phyloP scores from a whole-genome alignment of 2,113 vertebrate genomes.

The Pica pica region DNA sequence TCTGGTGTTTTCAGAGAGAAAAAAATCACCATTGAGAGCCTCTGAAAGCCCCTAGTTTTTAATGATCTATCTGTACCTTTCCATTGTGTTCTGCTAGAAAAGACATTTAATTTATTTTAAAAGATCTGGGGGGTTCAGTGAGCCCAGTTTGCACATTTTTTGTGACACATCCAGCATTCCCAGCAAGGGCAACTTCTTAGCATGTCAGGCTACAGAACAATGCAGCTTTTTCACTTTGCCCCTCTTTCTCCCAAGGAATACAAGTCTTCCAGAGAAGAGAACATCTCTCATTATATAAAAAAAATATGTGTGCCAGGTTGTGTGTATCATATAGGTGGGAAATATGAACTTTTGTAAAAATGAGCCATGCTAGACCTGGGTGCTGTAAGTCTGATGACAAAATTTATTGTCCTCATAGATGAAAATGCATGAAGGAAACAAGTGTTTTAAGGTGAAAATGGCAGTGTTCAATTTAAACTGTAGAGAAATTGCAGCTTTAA shows the following conservation, averaged over 20 bases:
- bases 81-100: constrained; percentile 45
- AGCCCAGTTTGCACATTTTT: constrained; percentile 25
- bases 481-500: background rate
- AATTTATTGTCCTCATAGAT: background rate
- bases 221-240: constrained; percentile 19
- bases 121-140: constrained; percentile 22
- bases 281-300: constrained; percentile 24
- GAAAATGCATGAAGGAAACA: background rate
- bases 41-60: constrained; percentile 47
- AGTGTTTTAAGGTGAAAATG: background rate
- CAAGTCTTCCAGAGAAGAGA: constrained; percentile 7
- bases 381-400: background rate
- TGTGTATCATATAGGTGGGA: constrained; percentile 27
- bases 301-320: background rate
- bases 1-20: constrained; percentile 44
- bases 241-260: constrained; percentile 11
- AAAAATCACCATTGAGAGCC: constrained; percentile 32
- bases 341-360: background rate
- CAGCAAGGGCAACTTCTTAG: constrained; percentile 36
- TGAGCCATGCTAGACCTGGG: background rate
- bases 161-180: background rate
- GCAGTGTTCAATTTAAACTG: background rate
- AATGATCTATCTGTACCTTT: constrained; percentile 51
- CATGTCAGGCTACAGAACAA: constrained; percentile 13
- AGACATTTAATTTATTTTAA: constrained; percentile 55